Evolutionary conservation across 2,113 vertebrate genomes (phyloP), one percentile per base, ranked within the genome.

Genomic region (Ciconia boyciana): DNA sequence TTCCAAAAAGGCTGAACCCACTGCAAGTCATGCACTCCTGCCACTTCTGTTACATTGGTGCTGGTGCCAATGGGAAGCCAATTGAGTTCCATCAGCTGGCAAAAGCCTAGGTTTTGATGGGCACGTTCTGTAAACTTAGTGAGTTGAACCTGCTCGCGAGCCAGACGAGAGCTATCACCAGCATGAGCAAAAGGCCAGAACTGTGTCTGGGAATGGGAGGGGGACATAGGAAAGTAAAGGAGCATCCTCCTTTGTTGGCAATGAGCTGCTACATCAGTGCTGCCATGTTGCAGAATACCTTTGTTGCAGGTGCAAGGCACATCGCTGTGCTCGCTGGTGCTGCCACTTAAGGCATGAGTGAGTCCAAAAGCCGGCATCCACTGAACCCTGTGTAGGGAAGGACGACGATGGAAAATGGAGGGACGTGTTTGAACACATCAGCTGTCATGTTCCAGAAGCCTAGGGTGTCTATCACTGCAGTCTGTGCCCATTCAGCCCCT

Each of bases 301-400:
- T 58, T n/a, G 9, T 15, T 43, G 54, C 44, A 83, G 32, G 44
- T 74, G 22, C 3, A 3, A 65, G 20, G 31, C 21, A 39, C 44
- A 22, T n/a, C 0, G 0, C 57, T 55, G 32, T 2, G 5, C 39
- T 89, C 16, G 2, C 48, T 16, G 25, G 24, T 54, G 66, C 75
- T 75, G 70, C 51, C 46, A 61, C 22, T 31, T 21, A 15, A 85
- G 55, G 51, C 41, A 25, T 7, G 10, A 77, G 64, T 0, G 1
- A 5, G 5, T 24, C 61, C 36, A 52, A 44, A 88, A 61, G 43
- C 13, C 2, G 9, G 8, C 32, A 60, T 51, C 34, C 26, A 54
- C 46, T 34, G 69, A 65, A n/a, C 9, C 6, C 41, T 16, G 2
- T 9, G 12, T 6, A 54, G 34, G 64, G 28, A 39, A 78, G 39